Percentiles rank a stretch among this genome's conserved stretches.
phyloP scores from a whole-genome alignment of 2,888 invertebrate species.

The Eilema griseolum region DNA sequence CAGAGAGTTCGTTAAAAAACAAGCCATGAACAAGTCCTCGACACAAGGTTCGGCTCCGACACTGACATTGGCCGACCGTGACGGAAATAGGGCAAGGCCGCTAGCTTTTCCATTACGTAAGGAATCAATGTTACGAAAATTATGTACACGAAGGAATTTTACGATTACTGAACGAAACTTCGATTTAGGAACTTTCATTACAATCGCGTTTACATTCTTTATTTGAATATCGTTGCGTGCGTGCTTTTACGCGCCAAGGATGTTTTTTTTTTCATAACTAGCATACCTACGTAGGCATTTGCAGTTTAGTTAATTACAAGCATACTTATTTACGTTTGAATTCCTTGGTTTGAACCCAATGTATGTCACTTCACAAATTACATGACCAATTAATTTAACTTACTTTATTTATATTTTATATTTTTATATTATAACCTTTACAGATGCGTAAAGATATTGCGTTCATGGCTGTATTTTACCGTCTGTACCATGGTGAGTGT shows the following conservation, averaged over 20 bases:
- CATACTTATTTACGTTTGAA: not conserved
- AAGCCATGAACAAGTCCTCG: constrained; percentile 46
- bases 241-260: constrained; percentile 12
- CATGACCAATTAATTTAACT: too few species aligned
- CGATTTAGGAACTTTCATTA: constrained; percentile 22
- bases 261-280: not conserved
- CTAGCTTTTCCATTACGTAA: constrained; percentile 54
- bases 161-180: constrained; percentile 22
- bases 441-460: too few species aligned
- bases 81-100: constrained; percentile 68
- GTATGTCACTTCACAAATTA: not conserved
- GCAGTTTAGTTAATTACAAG: not conserved
- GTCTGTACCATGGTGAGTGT: too few species aligned
- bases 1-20: constrained; percentile 39
- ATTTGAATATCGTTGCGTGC: constrained; percentile 21
- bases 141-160: constrained; percentile 22
- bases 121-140: constrained; percentile 24
- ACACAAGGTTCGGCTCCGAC: constrained; percentile 53
- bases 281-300: not conserved
- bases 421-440: too few species aligned
- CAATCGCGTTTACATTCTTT: constrained; percentile 14
- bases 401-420: too few species aligned
- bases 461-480: too few species aligned
- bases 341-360: not conserved
- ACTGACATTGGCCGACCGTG: constrained; percentile 72